A percentile compares a stretch with the other conserved stretches of the same genome.
Conservation (phyloP, 2,113 vertebrate species). For the Oreochromis niloticus region DNA sequence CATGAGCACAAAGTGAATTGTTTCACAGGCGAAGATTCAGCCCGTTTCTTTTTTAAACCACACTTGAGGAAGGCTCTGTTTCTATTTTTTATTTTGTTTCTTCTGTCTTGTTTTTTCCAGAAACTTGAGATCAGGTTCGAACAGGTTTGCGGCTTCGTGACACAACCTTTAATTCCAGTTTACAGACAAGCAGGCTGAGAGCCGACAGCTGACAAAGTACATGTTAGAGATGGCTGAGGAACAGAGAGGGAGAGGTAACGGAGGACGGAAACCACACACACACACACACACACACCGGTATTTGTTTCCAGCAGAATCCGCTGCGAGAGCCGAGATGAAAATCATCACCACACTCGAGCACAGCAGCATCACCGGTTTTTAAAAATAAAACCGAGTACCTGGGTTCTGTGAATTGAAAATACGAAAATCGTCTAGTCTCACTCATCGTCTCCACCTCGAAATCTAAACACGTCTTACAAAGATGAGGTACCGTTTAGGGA, state of each 20-base stretch:
- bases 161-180: conserved; percentile 57
- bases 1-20: background rate
- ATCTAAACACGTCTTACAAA: conserved; percentile 17
- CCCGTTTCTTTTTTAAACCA: background rate
- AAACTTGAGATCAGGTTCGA: background rate
- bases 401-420: conserved; percentile 15
- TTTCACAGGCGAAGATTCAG: background rate
- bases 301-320: conserved; percentile 49
- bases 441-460: background rate
- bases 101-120: background rate
- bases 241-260: background rate
- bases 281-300: conserved; percentile 2
- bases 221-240: conserved; percentile 1
- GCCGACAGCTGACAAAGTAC: conserved; percentile 38
- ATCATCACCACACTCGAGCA: background rate
- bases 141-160: conserved; percentile 20
- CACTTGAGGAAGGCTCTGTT: background rate
- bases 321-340: conserved; percentile 2
- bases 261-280: background rate
- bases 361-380: background rate
- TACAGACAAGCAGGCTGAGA: conserved; percentile 43
- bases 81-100: background rate
- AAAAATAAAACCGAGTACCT: background rate
- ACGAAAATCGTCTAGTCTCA: background rate
- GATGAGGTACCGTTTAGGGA: background rate